Base-by-base conservation (phyloP, 2,113 vertebrate species). In the Cyphomyrus discorhynchus region DNA sequence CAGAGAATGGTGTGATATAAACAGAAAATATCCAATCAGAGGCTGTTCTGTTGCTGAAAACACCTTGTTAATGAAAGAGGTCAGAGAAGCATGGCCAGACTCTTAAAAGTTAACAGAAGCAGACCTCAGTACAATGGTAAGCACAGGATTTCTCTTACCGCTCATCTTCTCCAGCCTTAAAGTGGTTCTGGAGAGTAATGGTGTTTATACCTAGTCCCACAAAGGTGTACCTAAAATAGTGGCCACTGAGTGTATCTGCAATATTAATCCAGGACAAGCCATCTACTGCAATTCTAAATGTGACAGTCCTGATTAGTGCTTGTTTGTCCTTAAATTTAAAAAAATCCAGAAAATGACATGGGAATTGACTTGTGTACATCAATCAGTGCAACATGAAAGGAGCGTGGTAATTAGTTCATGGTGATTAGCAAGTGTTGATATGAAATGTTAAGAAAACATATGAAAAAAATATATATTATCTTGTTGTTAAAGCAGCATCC, bases 381-480 rank as follows among this genome's bases (percentile, higher is more conserved):
- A 96, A 94, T 95, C 93, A 95, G 94, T 90, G 2, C 80, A 93
- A 96, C 94, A 96, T 96, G 94, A 96, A 96, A 96, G 93, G 92
- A 92, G 85, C 88, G 82, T 91, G 90, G 92, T 96, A 95, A 96
- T 96, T 95, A 95, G 93, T 93, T 92, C 91, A 92, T 92, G 90
- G 91, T 91, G 92, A 96, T 95, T 96, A 93, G 94, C 94, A 93
- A 93, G 94, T 92, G 92, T 95, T 93, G 92, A 94, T 92, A 93
- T 92, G 92, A 93, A 92, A 93, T 93, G 90, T 92, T 56, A 92
- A 92, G 92, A 50, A 92, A 89, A 62, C 7, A 90, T 77, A 91
- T 24, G 53, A 19, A 89, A 80, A 93, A 21, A 91, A 31, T 92
- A 91, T 94, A 88, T 93, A 89, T 94, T 80, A 93, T 89, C 86